Evolutionary conservation across 2,797 vertebrate genomes (phyloP).

Genomic region (Crypturellus tataupa): DNA sequence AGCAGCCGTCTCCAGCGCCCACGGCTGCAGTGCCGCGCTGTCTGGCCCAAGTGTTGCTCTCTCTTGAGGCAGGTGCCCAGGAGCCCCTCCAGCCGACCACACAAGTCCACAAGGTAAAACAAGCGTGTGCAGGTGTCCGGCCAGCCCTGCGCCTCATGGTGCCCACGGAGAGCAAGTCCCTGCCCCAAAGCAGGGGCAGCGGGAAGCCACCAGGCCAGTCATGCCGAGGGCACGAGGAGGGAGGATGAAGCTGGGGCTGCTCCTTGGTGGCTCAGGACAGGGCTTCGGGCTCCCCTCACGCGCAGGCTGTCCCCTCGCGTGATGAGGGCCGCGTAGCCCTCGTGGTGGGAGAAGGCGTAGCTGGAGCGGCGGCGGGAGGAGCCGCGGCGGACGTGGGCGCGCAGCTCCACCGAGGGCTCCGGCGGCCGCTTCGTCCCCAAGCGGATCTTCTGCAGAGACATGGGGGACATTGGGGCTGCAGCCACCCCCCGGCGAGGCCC

Average conservation of each 20-base stretch:
- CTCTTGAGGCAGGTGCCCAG: too few species aligned
- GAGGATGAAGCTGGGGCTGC: fast-evolving
- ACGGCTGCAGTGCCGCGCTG: not conserved
- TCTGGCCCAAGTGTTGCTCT: not conserved
- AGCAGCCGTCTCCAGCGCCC: not conserved
- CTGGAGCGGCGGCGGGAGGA: slow-evolving; percentile 81
- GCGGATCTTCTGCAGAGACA: slow-evolving; percentile 32
- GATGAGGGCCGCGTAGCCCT: slow-evolving; percentile 83
- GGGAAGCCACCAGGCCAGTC: not conserved
- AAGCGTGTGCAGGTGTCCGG: not conserved
- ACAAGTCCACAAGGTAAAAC: fast-evolving
- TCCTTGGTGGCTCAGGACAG: fast-evolving
- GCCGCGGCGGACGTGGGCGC: slow-evolving; percentile 57
- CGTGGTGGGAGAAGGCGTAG: slow-evolving; percentile 87
- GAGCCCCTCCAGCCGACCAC: not conserved
- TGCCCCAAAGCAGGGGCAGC: fast-evolving
- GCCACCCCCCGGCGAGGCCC: not conserved
- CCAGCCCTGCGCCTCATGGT: not conserved
- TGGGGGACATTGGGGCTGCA: not conserved
- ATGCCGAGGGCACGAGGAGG: fast-evolving
- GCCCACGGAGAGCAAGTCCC: fast-evolving
- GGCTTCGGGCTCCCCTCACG: fast-evolving
- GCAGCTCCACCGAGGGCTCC: slow-evolving; percentile 71
- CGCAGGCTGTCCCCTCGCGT: slow-evolving; percentile 72
- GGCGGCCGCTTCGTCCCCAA: not conserved